Conservation (phyloP, 2,113 vertebrate genomes). For the Centropristis striata region DNA sequence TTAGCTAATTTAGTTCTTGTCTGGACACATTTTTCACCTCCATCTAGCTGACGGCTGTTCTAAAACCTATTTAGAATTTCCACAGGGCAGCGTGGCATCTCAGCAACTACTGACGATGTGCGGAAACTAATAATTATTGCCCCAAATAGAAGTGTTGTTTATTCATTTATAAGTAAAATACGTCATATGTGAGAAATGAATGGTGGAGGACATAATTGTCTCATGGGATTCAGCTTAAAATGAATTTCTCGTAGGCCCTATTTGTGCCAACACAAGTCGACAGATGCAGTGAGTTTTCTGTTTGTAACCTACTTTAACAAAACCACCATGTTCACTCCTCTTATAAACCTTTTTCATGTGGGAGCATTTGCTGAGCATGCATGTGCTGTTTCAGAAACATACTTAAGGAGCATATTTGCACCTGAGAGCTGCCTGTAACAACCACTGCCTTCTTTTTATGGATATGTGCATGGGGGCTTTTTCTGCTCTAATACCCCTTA, state of each 20-base stretch:
- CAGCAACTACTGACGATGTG: slow-evolving; percentile 51
- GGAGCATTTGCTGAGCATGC: slow-evolving; percentile 31
- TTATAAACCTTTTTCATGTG: background rate
- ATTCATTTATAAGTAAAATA: slow-evolving; percentile 63
- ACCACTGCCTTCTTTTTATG: background rate
- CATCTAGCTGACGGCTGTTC: slow-evolving; percentile 63
- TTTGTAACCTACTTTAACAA: slow-evolving; percentile 55
- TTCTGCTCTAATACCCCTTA: background rate
- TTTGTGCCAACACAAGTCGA: slow-evolving; percentile 14
- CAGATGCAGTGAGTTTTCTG: slow-evolving; percentile 17
- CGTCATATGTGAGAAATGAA: slow-evolving; percentile 59
- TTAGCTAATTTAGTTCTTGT: slow-evolving; percentile 82
- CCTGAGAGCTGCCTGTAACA: background rate
- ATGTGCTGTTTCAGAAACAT: background rate
- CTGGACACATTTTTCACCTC: slow-evolving; percentile 79
- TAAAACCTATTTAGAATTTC: slow-evolving; percentile 77
- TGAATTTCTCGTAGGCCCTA: slow-evolving; percentile 19
- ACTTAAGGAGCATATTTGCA: background rate
- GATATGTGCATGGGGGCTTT: background rate
- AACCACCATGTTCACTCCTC: background rate
- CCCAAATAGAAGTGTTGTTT: slow-evolving; percentile 65
- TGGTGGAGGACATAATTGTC: slow-evolving; percentile 44
- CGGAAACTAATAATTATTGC: slow-evolving; percentile 71
- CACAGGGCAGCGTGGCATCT: slow-evolving; percentile 52
- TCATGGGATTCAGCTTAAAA: slow-evolving; percentile 44